A percentile compares a stretch with the other conserved stretches of the same genome.
phyloP scores from a whole-genome alignment of 2,888 invertebrate genomes.

The Alentia gelatinosa region DNA sequence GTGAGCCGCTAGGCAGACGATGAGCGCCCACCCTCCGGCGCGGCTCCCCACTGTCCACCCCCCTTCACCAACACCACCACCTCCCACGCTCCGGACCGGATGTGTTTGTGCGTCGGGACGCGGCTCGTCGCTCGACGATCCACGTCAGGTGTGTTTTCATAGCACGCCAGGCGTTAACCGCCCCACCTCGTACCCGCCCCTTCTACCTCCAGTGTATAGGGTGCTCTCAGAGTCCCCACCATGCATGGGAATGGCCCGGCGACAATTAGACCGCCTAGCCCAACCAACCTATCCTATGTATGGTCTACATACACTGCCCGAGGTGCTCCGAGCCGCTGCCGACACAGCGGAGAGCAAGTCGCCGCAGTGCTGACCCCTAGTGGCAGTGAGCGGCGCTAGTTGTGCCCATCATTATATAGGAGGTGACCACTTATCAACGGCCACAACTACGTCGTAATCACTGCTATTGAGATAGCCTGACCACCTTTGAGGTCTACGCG shows the following conservation, averaged over 20 bases:
- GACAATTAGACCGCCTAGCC: not conserved
- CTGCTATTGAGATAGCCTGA: too few relatives aligned
- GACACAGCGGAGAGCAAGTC: not conserved
- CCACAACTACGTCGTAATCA: too few relatives aligned
- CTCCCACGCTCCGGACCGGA: not conserved
- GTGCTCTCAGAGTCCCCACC: not conserved
- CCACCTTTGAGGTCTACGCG: too few relatives aligned
- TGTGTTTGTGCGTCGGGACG: conserved; percentile 3
- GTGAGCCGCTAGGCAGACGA: too few relatives aligned
- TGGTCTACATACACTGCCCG: not conserved
- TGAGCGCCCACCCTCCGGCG: not conserved
- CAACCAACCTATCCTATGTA: not conserved
- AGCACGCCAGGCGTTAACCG: not conserved
- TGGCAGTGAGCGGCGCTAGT: not conserved
- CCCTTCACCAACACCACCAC: not conserved
- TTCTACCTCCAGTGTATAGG: not conserved
- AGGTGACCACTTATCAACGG: too few relatives aligned
- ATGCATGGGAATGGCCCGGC: not conserved
- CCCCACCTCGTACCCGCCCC: not conserved
- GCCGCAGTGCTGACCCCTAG: not conserved
- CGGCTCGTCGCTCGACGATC: not conserved
- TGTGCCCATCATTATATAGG: too few relatives aligned
- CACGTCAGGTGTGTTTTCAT: not conserved
- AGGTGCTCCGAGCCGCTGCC: not conserved
- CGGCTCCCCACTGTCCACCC: not conserved